phyloP scores from a whole-genome alignment of 2,797 vertebrate species.

The Channallabes apus region DNA sequence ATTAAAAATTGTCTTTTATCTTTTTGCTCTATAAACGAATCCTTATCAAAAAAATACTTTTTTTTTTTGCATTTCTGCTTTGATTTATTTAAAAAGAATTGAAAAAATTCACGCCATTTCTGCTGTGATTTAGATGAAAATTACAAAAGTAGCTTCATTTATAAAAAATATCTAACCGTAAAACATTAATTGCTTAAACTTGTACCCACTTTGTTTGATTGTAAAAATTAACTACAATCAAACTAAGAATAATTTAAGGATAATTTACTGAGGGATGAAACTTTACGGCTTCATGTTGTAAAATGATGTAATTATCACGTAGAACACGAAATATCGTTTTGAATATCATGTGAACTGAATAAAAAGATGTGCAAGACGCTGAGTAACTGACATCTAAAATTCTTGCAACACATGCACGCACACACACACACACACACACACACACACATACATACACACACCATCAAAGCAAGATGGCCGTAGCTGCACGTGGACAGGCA shows the following conservation, averaged over 20 bases:
- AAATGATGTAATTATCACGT: background rate
- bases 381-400: background rate
- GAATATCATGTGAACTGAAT: background rate
- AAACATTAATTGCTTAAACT: background rate
- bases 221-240: no score
- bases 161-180: background rate
- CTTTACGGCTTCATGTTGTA: background rate
- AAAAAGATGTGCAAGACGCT: background rate
- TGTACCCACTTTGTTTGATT: background rate
- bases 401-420: constrained; percentile 3
- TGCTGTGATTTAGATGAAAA: background rate
- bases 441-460: constrained; percentile 20
- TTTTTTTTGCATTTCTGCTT: background rate
- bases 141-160: background rate
- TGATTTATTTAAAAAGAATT: background rate
- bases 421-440: constrained; percentile 22
- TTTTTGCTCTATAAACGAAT: background rate
- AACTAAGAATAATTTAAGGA: no score
- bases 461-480: background rate
- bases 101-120: background rate
- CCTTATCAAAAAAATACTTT: background rate
- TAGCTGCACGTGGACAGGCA: constrained; percentile 42
- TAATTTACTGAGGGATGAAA: background rate
- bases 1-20: background rate
- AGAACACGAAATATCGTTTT: background rate